These are phyloP conservation scores for Desmodus rotundus DNA, from an alignment of 2,113 vertebrate species.

Conservation along the genomic window DNA sequence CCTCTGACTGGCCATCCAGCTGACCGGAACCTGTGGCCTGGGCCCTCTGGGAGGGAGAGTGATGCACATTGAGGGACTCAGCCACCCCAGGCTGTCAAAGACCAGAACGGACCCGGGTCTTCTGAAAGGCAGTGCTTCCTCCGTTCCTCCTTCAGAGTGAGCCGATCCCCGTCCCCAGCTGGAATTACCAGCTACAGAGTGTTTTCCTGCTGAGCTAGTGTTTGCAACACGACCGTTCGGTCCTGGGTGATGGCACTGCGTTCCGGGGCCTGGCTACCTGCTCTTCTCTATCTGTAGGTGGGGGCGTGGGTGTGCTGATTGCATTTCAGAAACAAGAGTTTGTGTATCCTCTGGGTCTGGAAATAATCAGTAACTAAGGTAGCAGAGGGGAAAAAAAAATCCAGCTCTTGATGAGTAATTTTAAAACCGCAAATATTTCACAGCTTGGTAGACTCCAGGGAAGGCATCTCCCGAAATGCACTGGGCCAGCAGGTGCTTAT, in stretches of 20 bases:
- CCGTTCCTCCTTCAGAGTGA: slow-evolving; percentile 38
- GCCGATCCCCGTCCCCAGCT: slow-evolving; percentile 44
- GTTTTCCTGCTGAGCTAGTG: slow-evolving; percentile 44
- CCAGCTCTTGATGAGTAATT: slow-evolving; percentile 64
- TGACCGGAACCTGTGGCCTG: neutral
- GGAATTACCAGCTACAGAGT: slow-evolving; percentile 37
- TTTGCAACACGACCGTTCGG: neutral
- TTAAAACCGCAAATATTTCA: slow-evolving; percentile 58
- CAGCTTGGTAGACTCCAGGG: slow-evolving; percentile 46
- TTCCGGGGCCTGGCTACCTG: slow-evolving; percentile 43
- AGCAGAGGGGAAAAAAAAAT: neutral
- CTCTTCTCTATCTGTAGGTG: slow-evolving; percentile 56
- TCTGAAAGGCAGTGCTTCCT: neutral
- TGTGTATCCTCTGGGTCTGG: slow-evolving; percentile 59
- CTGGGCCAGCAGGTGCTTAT: neutral
- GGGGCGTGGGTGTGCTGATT: slow-evolving; percentile 47
- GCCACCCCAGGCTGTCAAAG: neutral
- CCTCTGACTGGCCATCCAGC: neutral
- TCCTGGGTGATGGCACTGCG: neutral
- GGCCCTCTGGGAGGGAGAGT: neutral
- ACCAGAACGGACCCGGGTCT: neutral
- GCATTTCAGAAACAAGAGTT: slow-evolving; percentile 56
- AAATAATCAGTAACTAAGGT: slow-evolving; percentile 68
- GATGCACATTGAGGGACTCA: neutral
- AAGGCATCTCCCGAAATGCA: neutral